A percentile compares a stretch with the other conserved stretches of the same genome.
Evolutionary conservation across 1,140 invertebrate genomes (phyloP).

Genomic region (Anoplolepis gracilipes): DNA sequence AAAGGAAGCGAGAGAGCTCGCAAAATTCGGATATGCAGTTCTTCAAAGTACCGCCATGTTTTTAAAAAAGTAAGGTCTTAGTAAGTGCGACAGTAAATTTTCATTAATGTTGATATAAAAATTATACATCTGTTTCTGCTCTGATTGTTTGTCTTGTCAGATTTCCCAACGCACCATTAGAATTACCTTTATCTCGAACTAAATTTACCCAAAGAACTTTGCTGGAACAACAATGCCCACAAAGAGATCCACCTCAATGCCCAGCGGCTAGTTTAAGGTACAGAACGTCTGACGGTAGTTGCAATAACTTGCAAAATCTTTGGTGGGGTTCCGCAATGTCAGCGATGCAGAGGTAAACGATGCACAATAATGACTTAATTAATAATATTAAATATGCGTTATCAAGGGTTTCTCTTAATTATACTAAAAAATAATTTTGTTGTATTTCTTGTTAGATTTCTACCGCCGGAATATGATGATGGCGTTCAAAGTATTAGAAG

Average conservation of each 20-base stretch:
- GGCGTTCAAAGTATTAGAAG: constrained; percentile 86
- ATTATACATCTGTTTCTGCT: neutral
- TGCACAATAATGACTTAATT: neutral
- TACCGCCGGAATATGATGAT: constrained; percentile 94
- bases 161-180: constrained; percentile 74
- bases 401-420: neutral
- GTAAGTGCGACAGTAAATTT: neutral
- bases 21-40: constrained; percentile 90
- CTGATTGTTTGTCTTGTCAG: constrained; percentile 49
- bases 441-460: constrained; percentile 86
- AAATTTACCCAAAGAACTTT: constrained; percentile 66
- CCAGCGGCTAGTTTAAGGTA: constrained; percentile 88
- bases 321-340: constrained; percentile 94
- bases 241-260: constrained; percentile 87
- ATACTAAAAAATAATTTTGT: neutral
- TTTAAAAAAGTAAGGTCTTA: constrained; percentile 74
- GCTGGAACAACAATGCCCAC: constrained; percentile 88
- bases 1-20: constrained; percentile 87
- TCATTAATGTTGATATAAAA: neutral
- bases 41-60: constrained; percentile 86
- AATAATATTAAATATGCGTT: neutral
- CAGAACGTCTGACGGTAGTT: constrained; percentile 94
- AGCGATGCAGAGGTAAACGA: constrained; percentile 88
- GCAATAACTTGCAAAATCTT: constrained; percentile 92
- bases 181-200: constrained; percentile 68